Evolutionary conservation across 2,113 vertebrate species (phyloP).

Genomic region (Symphodus melops): DNA sequence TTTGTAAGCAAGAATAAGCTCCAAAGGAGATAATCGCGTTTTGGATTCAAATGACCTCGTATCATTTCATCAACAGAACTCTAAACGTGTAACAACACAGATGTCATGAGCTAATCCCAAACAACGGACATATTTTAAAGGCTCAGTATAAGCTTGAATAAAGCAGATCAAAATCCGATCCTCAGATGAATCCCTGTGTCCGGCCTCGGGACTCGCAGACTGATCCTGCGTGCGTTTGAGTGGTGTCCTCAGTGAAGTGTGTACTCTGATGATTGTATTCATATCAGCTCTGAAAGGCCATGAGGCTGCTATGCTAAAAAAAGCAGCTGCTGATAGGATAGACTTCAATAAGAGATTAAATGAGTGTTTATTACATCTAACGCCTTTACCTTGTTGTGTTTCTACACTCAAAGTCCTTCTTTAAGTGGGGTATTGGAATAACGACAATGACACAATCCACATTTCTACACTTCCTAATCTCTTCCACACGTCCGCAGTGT

Average conservation of each 20-base stretch:
- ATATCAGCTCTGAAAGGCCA: neutral
- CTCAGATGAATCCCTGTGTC: neutral
- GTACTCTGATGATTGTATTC: neutral
- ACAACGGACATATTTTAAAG: neutral
- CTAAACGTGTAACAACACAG: neutral
- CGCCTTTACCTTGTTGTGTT: neutral
- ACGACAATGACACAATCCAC: too few relatives aligned
- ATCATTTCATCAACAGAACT: neutral
- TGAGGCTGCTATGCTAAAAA: neutral
- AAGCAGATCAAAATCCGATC: neutral
- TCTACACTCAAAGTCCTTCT: too few relatives aligned
- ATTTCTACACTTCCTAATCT: too few relatives aligned
- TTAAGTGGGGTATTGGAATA: too few relatives aligned
- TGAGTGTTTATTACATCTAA: too few relatives aligned
- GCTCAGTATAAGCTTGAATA: conserved; percentile 2
- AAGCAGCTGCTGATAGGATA: neutral
- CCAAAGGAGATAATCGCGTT: neutral
- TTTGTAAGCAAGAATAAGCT: neutral
- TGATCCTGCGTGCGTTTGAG: neutral
- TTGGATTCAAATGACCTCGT: neutral
- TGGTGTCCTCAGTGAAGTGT: neutral
- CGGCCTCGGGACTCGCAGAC: neutral
- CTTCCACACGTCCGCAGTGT: too few relatives aligned
- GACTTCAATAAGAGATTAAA: too few relatives aligned
- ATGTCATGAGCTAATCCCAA: neutral